These are phyloP conservation scores for Pimephales promelas DNA, from an alignment of 2,113 vertebrate genomes.

Conservation along the genomic window DNA sequence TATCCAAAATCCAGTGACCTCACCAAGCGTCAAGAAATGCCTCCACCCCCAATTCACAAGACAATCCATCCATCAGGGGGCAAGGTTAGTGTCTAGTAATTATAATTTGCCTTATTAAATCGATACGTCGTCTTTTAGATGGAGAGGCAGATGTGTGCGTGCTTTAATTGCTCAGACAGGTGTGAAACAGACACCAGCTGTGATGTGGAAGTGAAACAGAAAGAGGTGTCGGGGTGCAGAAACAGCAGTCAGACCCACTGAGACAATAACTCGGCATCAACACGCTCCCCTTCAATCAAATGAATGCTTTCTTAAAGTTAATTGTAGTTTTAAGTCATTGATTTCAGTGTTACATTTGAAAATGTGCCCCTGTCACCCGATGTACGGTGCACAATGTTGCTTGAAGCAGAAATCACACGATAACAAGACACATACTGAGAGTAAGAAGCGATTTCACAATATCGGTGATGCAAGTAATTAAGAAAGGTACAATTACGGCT, in stretches of 20 bases:
- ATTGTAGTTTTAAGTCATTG: slow-evolving; percentile 36
- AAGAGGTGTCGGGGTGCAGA: background rate
- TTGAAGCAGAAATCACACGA: slow-evolving; percentile 14
- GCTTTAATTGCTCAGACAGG: slow-evolving; percentile 49
- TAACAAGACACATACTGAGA: background rate
- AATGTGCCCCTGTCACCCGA: background rate
- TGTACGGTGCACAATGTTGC: slow-evolving; percentile 4
- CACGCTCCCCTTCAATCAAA: slow-evolving; percentile 42
- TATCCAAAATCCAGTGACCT: too few relatives aligned
- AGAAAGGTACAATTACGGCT: background rate
- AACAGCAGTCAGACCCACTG: slow-evolving; percentile 41
- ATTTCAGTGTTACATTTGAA: slow-evolving; percentile 27
- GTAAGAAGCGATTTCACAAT: background rate
- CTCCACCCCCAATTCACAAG: background rate
- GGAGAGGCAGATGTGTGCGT: background rate
- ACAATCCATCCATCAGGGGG: background rate
- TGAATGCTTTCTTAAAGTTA: slow-evolving; percentile 47
- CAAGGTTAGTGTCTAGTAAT: background rate
- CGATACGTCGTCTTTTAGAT: background rate
- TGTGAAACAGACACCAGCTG: slow-evolving; percentile 40
- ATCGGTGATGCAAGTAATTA: background rate
- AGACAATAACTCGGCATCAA: slow-evolving; percentile 49
- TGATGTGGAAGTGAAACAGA: slow-evolving; percentile 5
- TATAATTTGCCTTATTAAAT: background rate
- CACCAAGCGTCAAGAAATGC: too few relatives aligned